These are phyloP conservation scores for Drosophila elegans DNA, from an alignment of 1,140 invertebrate genomes.

Conservation along the genomic window DNA sequence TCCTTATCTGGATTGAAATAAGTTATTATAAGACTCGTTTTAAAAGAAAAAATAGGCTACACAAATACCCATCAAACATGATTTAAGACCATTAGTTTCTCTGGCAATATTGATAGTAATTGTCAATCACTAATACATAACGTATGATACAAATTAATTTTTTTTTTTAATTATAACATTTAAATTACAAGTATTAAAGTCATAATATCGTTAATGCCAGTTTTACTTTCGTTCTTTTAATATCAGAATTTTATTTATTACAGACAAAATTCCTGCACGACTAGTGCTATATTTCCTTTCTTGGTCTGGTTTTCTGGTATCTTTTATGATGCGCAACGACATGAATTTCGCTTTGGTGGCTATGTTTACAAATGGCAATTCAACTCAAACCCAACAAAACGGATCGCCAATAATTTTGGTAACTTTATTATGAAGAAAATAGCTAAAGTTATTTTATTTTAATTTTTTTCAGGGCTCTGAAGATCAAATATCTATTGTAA, in stretches of 20 bases:
- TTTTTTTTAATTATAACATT: no score
- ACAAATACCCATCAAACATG: no score
- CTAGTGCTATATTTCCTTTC: slow-evolving; percentile 89
- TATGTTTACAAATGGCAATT: slow-evolving; percentile 85
- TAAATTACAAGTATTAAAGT: no score
- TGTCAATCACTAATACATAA: no score
- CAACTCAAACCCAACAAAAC: slow-evolving; percentile 28
- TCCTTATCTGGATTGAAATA: no score
- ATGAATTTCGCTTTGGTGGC: slow-evolving; percentile 90
- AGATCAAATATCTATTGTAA: slow-evolving; percentile 86
- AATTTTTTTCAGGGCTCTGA: slow-evolving; percentile 82
- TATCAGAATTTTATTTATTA: slow-evolving; percentile 27
- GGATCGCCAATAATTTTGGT: slow-evolving; percentile 48
- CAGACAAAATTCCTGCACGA: slow-evolving; percentile 86
- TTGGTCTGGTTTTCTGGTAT: slow-evolving; percentile 90
- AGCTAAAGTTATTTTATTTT: slow-evolving; percentile 3
- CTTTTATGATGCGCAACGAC: slow-evolving; percentile 91
- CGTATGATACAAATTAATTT: no score
- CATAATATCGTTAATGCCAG: no score
- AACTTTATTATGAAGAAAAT: slow-evolving; percentile 14
- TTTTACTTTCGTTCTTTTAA: no score
- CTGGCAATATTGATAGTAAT: no score
- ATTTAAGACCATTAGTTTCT: no score
- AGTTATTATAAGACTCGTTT: no score
- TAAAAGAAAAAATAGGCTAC: no score